These are phyloP conservation scores for Python bivittatus DNA, from an alignment of 2,113 vertebrate species.

Conservation along the genomic window DNA sequence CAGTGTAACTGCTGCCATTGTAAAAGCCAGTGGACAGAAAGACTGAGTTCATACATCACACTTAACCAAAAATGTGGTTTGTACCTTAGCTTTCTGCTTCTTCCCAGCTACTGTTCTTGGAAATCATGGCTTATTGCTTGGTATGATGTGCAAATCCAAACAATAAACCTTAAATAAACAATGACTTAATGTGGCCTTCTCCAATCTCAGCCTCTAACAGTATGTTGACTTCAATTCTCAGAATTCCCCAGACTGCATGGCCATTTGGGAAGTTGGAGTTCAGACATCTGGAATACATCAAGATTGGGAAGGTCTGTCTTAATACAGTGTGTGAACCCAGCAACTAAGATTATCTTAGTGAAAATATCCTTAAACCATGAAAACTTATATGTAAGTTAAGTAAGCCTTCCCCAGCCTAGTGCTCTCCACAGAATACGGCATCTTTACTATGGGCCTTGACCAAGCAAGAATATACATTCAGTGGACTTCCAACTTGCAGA, in stretches of 20 bases:
- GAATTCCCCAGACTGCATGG: background rate
- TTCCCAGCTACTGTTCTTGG: background rate
- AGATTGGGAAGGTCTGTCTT: background rate
- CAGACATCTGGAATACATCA: background rate
- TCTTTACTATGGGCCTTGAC: background rate
- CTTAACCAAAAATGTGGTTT: background rate
- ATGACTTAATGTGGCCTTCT: background rate
- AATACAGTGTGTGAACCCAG: background rate
- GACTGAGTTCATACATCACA: background rate
- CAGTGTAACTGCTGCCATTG: background rate
- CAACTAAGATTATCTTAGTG: background rate
- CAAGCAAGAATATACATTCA: background rate
- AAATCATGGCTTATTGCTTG: background rate
- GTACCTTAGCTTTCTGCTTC: background rate
- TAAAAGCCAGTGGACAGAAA: background rate
- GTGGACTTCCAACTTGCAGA: background rate
- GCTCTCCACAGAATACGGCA: background rate
- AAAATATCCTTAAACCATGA: background rate
- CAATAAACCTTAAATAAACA: background rate
- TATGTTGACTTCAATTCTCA: background rate
- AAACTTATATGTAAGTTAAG: background rate
- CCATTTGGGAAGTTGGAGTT: background rate
- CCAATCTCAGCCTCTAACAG: background rate
- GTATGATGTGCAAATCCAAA: background rate
- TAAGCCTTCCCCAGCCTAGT: background rate